These are phyloP conservation scores for Eilema depressum DNA, from an alignment of 2,888 invertebrate genomes.

Conservation along the genomic window DNA sequence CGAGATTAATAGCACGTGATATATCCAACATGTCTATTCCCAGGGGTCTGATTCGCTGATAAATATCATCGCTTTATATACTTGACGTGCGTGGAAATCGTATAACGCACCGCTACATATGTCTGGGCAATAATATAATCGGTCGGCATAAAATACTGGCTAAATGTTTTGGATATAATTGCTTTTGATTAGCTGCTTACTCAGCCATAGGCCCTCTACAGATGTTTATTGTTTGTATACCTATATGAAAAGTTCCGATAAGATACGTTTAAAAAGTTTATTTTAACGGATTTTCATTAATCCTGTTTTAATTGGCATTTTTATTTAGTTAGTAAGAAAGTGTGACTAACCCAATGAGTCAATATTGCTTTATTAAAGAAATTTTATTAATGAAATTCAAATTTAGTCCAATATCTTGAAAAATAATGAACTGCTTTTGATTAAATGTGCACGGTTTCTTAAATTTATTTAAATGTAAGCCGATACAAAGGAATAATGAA, in stretches of 20 bases:
- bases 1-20: conserved; percentile 34
- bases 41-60: conserved; percentile 21
- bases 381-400: not conserved
- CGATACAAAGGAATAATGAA: too few relatives aligned
- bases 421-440: not conserved
- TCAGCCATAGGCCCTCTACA: too few relatives aligned
- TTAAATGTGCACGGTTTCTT: too few relatives aligned
- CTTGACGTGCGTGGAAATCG: conserved; percentile 7
- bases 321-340: too few relatives aligned
- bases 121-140: not conserved
- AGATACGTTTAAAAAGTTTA: not conserved
- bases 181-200: not conserved
- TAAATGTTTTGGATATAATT: not conserved
- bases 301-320: too few relatives aligned
- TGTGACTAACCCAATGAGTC: too few relatives aligned
- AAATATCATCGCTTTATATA: conserved; percentile 19
- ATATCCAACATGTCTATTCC: conserved; percentile 36
- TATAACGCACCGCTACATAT: not conserved
- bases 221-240: too few relatives aligned
- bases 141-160: not conserved
- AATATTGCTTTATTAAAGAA: too few relatives aligned
- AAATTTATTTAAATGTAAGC: too few relatives aligned
- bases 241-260: not conserved
- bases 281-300: not conserved
- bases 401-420: not conserved